phyloP scores from a whole-genome alignment of 1,140 invertebrate genomes.

The Hylaeus volcanicus region DNA sequence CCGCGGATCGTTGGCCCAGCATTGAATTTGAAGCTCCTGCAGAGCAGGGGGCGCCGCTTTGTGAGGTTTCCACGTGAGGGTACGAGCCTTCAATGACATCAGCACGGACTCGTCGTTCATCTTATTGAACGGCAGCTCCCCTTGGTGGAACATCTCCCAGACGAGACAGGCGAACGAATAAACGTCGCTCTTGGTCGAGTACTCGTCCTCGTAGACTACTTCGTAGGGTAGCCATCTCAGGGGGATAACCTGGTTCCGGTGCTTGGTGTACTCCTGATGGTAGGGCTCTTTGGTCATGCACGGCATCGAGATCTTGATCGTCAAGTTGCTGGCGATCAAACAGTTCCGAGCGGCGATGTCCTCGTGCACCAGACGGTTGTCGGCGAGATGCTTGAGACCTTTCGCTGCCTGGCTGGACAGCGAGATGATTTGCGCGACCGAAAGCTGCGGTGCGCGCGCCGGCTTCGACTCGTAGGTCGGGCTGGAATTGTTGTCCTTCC shows the following conservation, averaged over 20 bases:
- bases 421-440: constrained; percentile 86
- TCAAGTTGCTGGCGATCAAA: constrained; percentile 90
- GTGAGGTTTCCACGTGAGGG: constrained; percentile 85
- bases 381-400: constrained; percentile 92
- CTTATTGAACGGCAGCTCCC: constrained; percentile 91
- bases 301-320: constrained; percentile 91
- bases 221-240: constrained; percentile 92
- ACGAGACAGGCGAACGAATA: constrained; percentile 94
- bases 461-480: constrained; percentile 76
- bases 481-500: constrained; percentile 80
- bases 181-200: constrained; percentile 96
- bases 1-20: constrained; percentile 84
- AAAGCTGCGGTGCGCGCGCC: constrained; percentile 83
- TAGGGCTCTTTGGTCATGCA: constrained; percentile 92
- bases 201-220: constrained; percentile 94
- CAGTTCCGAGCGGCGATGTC: constrained; percentile 97
- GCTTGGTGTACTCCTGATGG: constrained; percentile 91
- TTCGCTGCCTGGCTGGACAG: constrained; percentile 89
- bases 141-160: constrained; percentile 95
- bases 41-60: constrained; percentile 84
- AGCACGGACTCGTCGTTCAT: constrained; percentile 89
- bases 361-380: constrained; percentile 88
- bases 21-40: constrained; percentile 82
- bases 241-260: constrained; percentile 86
- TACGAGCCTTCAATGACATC: constrained; percentile 85